Evolutionary conservation across 2,113 vertebrate genomes (phyloP).

Genomic region (Scophthalmus maximus): DNA sequence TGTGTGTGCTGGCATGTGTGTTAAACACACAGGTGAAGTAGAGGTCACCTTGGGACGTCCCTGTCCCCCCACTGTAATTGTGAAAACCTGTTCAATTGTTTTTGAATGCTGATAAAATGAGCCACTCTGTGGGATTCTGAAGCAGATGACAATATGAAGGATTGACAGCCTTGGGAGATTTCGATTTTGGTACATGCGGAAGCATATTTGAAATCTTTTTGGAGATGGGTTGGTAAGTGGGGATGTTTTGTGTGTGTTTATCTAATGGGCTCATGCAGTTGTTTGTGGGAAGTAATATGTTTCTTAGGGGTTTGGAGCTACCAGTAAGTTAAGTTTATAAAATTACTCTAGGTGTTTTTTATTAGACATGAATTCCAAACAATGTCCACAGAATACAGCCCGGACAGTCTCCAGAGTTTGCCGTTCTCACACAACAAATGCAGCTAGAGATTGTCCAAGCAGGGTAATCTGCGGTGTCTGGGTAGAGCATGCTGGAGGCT

Average conservation of each 20-base stretch:
- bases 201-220: slow-evolving; percentile 18
- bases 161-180: slow-evolving; percentile 15
- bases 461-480: no score
- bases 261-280: slow-evolving; percentile 24
- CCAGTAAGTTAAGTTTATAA: not conserved
- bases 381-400: no score
- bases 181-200: slow-evolving; percentile 15
- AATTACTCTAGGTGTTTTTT: no score
- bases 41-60: slow-evolving; percentile 57
- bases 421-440: no score
- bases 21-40: slow-evolving; percentile 58
- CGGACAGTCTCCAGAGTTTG: no score
- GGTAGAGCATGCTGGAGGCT: no score
- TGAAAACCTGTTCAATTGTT: slow-evolving; percentile 60
- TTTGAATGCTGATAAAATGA: slow-evolving; percentile 54
- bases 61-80: slow-evolving; percentile 34
- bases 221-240: not conserved
- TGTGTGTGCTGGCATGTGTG: not conserved
- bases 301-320: slow-evolving; percentile 32
- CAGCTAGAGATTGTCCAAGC: no score
- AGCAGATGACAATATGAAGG: slow-evolving; percentile 17
- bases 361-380: no score
- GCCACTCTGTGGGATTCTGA: slow-evolving; percentile 46
- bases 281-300: slow-evolving; percentile 55
- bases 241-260: slow-evolving; percentile 19